Conservation (phyloP, 2,113 vertebrate species). For the Syngnathus typhle region DNA sequence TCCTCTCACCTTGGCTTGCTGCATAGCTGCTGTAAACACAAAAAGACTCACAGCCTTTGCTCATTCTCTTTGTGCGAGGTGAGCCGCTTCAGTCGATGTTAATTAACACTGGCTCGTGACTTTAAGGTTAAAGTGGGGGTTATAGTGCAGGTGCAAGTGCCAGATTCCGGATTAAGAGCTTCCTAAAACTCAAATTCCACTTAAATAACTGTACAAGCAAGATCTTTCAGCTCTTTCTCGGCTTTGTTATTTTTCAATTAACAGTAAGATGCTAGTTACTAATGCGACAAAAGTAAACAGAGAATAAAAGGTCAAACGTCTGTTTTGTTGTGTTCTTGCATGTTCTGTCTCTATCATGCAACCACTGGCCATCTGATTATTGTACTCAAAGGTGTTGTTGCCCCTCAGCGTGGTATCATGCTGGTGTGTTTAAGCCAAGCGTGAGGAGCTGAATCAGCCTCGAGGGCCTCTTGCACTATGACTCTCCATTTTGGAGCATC, state of each 20-base stretch:
- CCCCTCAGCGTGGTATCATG: constrained; percentile 32
- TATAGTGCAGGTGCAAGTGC: neutral
- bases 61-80: neutral
- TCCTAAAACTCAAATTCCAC: too few species aligned
- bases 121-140: neutral
- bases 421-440: constrained; percentile 34
- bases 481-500: constrained; percentile 31
- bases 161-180: neutral
- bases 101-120: neutral
- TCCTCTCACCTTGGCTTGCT: constrained; percentile 54
- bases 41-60: neutral
- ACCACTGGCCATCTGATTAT: neutral
- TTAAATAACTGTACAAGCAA: too few species aligned
- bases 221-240: neutral
- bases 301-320: neutral
- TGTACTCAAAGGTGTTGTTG: constrained; percentile 31
- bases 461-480: constrained; percentile 29
- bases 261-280: too few species aligned
- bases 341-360: neutral
- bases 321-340: neutral
- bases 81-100: neutral
- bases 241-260: neutral
- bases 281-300: neutral
- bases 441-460: constrained; percentile 40
- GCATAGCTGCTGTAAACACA: neutral